Evolutionary conservation across 2,113 vertebrate genomes (phyloP).

Genomic region (Thymallus thymallus): DNA sequence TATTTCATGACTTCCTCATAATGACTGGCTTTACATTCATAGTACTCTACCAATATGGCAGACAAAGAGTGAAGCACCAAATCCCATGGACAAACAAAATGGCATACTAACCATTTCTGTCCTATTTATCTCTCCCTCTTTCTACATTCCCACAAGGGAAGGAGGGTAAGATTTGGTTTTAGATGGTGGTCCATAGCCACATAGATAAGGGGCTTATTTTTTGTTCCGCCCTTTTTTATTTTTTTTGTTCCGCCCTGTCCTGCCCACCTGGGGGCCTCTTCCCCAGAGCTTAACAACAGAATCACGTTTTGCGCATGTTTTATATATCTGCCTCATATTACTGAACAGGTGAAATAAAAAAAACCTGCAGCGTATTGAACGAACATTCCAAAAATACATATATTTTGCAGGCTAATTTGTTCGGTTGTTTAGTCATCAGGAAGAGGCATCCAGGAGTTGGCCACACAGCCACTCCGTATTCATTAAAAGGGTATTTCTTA

Average conservation of each 20-base stretch:
- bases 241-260: no score
- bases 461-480: neutral
- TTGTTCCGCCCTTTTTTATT: no score
- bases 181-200: constrained; percentile 34
- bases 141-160: constrained; percentile 22
- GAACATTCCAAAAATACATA: no score
- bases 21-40: constrained; percentile 73
- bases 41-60: constrained; percentile 77
- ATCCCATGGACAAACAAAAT: constrained; percentile 34
- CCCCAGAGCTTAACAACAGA: no score
- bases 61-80: constrained; percentile 62
- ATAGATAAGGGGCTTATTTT: neutral
- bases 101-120: constrained; percentile 20
- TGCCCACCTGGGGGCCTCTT: no score
- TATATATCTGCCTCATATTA: no score
- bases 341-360: no score
- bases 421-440: no score
- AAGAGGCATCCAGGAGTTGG: neutral
- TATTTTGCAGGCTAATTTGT: no score
- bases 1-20: constrained; percentile 38
- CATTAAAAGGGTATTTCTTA: constrained; percentile 15
- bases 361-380: no score
- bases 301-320: no score
- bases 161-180: constrained; percentile 43
- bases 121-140: constrained; percentile 24